Percentiles rank a stretch among this genome's conserved stretches.
These are phyloP conservation scores for Nomada hirtipes DNA, from an alignment of 2,888 invertebrate genomes.

Conservation along the genomic window DNA sequence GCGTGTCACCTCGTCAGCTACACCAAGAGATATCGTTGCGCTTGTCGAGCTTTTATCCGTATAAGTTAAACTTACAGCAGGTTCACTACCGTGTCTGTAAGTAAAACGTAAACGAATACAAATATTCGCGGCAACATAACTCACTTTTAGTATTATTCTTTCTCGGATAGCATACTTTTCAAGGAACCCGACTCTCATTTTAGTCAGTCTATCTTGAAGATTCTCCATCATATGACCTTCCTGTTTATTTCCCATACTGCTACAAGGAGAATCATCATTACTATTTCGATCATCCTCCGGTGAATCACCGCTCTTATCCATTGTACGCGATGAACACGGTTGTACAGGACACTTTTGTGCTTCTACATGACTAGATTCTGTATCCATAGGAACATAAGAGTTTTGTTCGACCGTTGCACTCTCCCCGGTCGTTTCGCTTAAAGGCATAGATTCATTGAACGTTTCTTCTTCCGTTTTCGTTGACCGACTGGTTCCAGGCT, in stretches of 20 bases:
- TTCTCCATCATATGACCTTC: conserved; percentile 82
- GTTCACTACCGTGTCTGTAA: conserved; percentile 86
- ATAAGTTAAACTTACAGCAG: conserved; percentile 87
- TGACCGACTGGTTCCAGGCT: conserved; percentile 24
- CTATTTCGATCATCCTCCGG: conserved; percentile 60
- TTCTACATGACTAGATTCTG: conserved; percentile 79
- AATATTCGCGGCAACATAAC: not conserved
- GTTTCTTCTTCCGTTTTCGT: conserved; percentile 29
- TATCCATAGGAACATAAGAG: conserved; percentile 77
- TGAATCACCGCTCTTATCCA: conserved; percentile 49
- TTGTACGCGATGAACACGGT: conserved; percentile 72
- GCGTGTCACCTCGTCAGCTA: conserved; percentile 84
- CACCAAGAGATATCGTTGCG: conserved; percentile 86
- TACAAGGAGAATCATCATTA: conserved; percentile 61
- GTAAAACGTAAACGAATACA: conserved; percentile 24
- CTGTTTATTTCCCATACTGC: conserved; percentile 69
- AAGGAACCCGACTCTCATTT: conserved; percentile 87
- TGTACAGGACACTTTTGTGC: conserved; percentile 73
- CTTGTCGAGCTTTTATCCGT: conserved; percentile 88
- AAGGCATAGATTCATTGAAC: conserved; percentile 14
- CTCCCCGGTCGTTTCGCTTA: conserved; percentile 23
- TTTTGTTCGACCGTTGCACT: conserved; percentile 6
- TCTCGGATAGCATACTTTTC: conserved; percentile 82
- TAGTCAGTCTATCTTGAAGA: conserved; percentile 83
- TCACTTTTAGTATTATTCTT: conserved; percentile 12